These are phyloP conservation scores for Aspidoscelis tigris DNA, from an alignment of 2,113 vertebrate species.

Conservation along the genomic window DNA sequence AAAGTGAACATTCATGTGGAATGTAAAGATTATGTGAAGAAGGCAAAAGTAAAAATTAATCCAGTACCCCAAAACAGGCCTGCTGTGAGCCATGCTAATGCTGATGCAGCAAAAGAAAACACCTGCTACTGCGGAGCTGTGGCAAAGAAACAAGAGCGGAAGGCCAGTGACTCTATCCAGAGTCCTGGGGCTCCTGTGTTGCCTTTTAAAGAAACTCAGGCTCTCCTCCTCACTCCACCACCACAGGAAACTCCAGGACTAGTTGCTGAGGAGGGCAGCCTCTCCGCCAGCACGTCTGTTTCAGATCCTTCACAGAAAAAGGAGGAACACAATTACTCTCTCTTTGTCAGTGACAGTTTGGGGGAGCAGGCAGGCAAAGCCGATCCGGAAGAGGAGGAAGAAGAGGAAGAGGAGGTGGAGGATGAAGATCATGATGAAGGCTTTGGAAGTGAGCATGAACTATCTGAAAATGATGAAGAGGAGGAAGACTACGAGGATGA, in stretches of 20 bases:
- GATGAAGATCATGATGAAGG: conserved; percentile 98
- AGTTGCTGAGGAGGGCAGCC: conserved; percentile 71
- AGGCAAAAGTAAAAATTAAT: conserved; percentile 93
- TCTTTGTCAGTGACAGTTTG: conserved; percentile 87
- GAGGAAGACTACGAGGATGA: conserved; percentile 92
- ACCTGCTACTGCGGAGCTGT: conserved; percentile 80
- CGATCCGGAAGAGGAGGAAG: conserved; percentile 83
- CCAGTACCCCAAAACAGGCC: conserved; percentile 75
- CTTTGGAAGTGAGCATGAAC: conserved; percentile 96
- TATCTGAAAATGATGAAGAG: conserved; percentile 93
- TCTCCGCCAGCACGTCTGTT: conserved; percentile 75
- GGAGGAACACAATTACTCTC: conserved; percentile 98
- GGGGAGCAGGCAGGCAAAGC: conserved; percentile 80
- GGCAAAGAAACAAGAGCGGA: conserved; percentile 80
- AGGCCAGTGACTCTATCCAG: conserved; percentile 74
- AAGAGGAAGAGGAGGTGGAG: conserved; percentile 86
- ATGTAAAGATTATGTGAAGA: conserved; percentile 92
- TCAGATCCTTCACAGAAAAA: conserved; percentile 89
- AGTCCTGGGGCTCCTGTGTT: conserved; percentile 67
- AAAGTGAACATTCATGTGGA: conserved; percentile 82
- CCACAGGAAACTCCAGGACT: conserved; percentile 76
- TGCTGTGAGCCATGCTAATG: conserved; percentile 67
- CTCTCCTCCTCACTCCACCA: conserved; percentile 76
- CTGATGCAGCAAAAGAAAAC: conserved; percentile 79
- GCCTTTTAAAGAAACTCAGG: conserved; percentile 85